These are phyloP conservation scores for Tiliacea aurago DNA, from an alignment of 2,888 invertebrate genomes.

Conservation along the genomic window DNA sequence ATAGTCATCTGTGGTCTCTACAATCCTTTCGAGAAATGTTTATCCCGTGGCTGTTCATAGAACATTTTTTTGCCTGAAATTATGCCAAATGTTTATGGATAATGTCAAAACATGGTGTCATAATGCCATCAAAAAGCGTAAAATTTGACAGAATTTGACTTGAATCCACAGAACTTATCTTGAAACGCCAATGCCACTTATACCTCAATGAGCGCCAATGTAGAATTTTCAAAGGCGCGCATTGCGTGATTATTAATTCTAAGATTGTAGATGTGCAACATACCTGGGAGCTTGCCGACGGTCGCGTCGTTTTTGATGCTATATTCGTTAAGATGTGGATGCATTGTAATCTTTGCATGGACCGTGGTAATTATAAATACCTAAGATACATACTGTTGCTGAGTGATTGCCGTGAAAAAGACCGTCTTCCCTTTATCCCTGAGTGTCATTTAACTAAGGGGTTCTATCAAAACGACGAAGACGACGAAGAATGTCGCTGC, in stretches of 20 bases:
- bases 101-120: constrained; percentile 7
- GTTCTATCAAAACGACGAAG: not conserved
- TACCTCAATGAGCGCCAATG: not conserved
- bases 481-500: too few species aligned
- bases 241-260: not conserved
- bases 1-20: not conserved
- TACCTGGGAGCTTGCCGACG: constrained; percentile 69
- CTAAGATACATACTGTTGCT: not conserved
- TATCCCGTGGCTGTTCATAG: not conserved
- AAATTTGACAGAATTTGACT: not conserved
- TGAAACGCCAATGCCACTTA: constrained; percentile 15
- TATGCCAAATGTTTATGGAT: not conserved
- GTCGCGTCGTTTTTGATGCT: constrained; percentile 72
- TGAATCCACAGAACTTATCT: too few species aligned
- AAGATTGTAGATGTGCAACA: constrained; percentile 41
- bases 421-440: not conserved
- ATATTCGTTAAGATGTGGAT: constrained; percentile 72
- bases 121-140: not conserved
- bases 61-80: not conserved
- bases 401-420: not conserved
- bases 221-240: not conserved
- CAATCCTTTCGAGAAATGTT: too few species aligned
- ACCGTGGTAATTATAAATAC: constrained; percentile 66
- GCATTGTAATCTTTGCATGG: constrained; percentile 69
- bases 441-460: not conserved